Conservation (phyloP, 2,888 invertebrate genomes). For the Tridacna gigas region DNA sequence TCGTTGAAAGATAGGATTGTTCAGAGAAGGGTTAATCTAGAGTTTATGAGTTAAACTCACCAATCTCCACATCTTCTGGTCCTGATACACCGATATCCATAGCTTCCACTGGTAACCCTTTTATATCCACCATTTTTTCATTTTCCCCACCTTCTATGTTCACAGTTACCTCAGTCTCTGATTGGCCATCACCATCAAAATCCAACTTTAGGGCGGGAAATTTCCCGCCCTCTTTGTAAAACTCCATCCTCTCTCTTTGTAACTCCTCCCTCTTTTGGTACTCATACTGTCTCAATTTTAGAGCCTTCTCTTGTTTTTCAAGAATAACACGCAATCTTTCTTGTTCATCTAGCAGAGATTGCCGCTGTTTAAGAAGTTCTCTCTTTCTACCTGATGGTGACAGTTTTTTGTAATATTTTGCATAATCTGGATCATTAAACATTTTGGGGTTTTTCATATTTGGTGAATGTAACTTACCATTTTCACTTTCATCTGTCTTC, state of each 20-base stretch:
- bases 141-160: background rate
- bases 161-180: constrained; percentile 16
- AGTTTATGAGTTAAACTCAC: constrained; percentile 19
- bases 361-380: constrained; percentile 74
- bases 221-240: constrained; percentile 65
- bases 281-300: constrained; percentile 65
- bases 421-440: constrained; percentile 66
- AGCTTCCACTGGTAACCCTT: background rate
- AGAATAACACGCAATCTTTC: constrained; percentile 69
- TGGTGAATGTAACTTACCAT: constrained; percentile 60
- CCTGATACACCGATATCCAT: constrained; percentile 14
- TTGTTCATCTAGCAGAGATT: constrained; percentile 75
- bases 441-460: constrained; percentile 51
- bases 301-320: constrained; percentile 72
- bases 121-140: background rate
- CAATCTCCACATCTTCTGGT: constrained; percentile 30
- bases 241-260: constrained; percentile 68
- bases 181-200: constrained; percentile 42
- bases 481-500: constrained; percentile 54
- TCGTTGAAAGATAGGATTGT: no score
- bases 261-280: constrained; percentile 62
- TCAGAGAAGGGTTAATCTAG: no score
- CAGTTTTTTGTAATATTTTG: constrained; percentile 71
- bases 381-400: constrained; percentile 70
- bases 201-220: constrained; percentile 61